These are phyloP conservation scores for Babyrousa celebensis DNA, from an alignment of 2,797 vertebrate species.

Conservation along the genomic window DNA sequence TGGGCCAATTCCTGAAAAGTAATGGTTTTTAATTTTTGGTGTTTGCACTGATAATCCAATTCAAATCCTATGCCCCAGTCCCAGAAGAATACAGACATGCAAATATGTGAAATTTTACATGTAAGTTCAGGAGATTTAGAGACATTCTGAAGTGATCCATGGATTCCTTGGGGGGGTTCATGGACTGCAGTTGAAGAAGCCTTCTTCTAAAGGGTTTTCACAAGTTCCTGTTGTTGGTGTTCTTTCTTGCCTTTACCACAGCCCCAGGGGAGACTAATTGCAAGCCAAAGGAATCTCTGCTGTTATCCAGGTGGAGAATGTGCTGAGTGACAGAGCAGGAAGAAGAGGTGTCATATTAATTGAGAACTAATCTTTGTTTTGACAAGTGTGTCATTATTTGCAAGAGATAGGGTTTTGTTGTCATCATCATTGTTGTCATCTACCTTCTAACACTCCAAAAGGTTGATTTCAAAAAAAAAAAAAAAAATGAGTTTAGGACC, in stretches of 20 bases:
- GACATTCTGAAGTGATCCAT: conserved; percentile 28
- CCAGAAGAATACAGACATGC: conserved; percentile 15
- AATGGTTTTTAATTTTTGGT: conserved; percentile 18
- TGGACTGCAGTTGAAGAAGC: neutral
- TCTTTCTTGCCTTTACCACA: conserved; percentile 29
- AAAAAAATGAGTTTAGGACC: neutral
- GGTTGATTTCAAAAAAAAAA: neutral
- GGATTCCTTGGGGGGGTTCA: conserved; percentile 10
- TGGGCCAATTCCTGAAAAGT: neutral
- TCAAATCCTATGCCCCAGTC: conserved; percentile 12
- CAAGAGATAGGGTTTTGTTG: conserved; percentile 6
- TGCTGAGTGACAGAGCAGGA: neutral
- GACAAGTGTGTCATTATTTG: conserved; percentile 58
- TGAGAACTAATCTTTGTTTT: conserved; percentile 67
- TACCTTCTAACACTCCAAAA: neutral
- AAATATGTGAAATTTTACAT: conserved; percentile 60
- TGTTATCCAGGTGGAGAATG: neutral
- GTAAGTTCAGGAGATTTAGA: conserved; percentile 67
- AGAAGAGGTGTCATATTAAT: neutral
- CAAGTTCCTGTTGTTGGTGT: neutral
- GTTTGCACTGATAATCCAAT: conserved; percentile 1
- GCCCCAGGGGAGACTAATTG: conserved; percentile 32
- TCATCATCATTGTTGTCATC: neutral
- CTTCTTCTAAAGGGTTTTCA: conserved; percentile 44
- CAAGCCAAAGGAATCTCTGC: neutral